These are phyloP conservation scores for Propsilocerus akamusi DNA, from an alignment of 1,140 invertebrate genomes.

Conservation along the genomic window DNA sequence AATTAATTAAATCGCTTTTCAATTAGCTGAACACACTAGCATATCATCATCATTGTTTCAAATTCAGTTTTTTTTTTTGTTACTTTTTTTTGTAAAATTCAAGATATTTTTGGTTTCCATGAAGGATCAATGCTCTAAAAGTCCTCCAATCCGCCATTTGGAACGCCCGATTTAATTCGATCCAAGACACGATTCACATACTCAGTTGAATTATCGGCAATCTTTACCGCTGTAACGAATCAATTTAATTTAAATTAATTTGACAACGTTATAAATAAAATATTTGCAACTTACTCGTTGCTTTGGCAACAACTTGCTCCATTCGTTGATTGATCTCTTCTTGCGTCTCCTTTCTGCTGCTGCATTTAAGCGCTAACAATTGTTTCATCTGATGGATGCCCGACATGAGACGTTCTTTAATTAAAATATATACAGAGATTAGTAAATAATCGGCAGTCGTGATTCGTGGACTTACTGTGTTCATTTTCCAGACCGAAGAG, in stretches of 20 bases:
- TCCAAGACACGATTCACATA: constrained; percentile 74
- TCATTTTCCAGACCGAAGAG: constrained; percentile 82
- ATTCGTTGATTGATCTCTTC: constrained; percentile 43
- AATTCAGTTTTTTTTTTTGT: not conserved
- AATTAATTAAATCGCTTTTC: too few relatives aligned
- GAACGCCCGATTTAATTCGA: constrained; percentile 44
- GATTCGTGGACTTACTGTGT: constrained; percentile 71
- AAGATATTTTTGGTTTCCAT: not conserved
- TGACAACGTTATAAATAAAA: constrained; percentile 3
- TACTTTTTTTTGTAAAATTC: not conserved
- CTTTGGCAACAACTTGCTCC: constrained; percentile 40
- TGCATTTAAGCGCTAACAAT: constrained; percentile 37
- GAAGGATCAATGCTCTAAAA: constrained; percentile 16
- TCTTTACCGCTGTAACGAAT: constrained; percentile 38
- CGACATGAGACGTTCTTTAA: constrained; percentile 42
- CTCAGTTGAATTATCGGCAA: constrained; percentile 67
- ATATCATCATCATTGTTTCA: not conserved
- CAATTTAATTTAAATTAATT: not conserved
- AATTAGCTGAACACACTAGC: not conserved
- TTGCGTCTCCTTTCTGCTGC: constrained; percentile 30
- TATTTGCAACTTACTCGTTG: constrained; percentile 36
- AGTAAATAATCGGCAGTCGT: not conserved
- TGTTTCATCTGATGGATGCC: constrained; percentile 47
- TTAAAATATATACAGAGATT: constrained; percentile 4
- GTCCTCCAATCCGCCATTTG: constrained; percentile 45